Percentiles rank a stretch among this genome's conserved stretches.
These are phyloP conservation scores for Cottoperca gobio DNA, from an alignment of 2,797 vertebrate species.

Conservation along the genomic window DNA sequence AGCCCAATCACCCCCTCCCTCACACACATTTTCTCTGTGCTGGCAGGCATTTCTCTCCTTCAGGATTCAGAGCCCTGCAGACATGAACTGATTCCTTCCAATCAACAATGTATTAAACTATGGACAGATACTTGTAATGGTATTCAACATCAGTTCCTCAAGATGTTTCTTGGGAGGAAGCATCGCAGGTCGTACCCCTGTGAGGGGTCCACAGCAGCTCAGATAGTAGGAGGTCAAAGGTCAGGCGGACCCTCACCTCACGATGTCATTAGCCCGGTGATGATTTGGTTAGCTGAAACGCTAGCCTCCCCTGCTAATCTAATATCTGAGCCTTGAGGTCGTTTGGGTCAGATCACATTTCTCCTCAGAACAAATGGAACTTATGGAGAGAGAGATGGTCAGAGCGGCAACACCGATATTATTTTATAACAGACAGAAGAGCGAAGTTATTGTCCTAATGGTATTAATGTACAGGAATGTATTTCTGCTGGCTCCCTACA, in stretches of 20 bases:
- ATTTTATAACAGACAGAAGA: constrained; percentile 49
- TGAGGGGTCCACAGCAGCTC: constrained; percentile 25
- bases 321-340: constrained; percentile 71
- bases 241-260: constrained; percentile 71
- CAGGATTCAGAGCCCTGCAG: constrained; percentile 1
- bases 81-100: background rate
- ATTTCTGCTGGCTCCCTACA: constrained; percentile 6
- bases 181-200: background rate
- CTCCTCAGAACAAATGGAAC: constrained; percentile 72
- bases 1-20: background rate
- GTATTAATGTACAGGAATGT: constrained; percentile 67
- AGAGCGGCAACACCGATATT: constrained; percentile 15
- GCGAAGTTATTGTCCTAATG: constrained; percentile 27
- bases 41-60: constrained; percentile 7
- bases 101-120: background rate
- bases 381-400: constrained; percentile 66
- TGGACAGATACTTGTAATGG: background rate
- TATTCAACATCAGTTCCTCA: background rate
- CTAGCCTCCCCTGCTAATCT: constrained; percentile 73
- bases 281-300: constrained; percentile 80
- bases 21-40: constrained; percentile 1
- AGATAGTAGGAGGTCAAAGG: constrained; percentile 55
- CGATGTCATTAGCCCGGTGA: constrained; percentile 68
- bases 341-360: constrained; percentile 75
- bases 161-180: background rate